Conservation (phyloP, 2,888 invertebrate species). For the Lasioglossum calceatum region DNA sequence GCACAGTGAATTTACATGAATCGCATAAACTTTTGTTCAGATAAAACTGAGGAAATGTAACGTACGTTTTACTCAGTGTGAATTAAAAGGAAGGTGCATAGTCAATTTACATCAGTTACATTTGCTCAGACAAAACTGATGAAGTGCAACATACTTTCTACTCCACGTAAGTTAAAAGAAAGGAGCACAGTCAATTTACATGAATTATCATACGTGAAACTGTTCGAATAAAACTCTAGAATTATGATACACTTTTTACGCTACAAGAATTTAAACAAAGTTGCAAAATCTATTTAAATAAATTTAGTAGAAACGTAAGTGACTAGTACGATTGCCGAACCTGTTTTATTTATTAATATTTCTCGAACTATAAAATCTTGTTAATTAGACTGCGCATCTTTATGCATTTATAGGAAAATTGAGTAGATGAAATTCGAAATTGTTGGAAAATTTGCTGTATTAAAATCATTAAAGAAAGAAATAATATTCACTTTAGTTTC, state of each 20-base stretch:
- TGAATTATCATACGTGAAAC: not conserved
- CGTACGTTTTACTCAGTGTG: not conserved
- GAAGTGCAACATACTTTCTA: not conserved
- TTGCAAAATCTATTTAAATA: not conserved
- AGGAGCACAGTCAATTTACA: not conserved
- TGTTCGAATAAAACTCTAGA: not conserved
- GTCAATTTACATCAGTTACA: not conserved
- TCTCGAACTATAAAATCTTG: not conserved
- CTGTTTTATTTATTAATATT: too few species aligned
- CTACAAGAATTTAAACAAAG: not conserved
- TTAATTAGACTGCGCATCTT: too few species aligned
- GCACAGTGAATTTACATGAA: not conserved
- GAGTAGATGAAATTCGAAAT: too few species aligned
- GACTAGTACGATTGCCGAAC: too few species aligned
- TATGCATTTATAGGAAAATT: too few species aligned
- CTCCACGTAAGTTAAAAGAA: not conserved
- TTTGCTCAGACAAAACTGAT: not conserved
- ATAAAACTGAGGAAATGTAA: not conserved
- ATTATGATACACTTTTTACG: not conserved
- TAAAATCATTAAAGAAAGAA: too few species aligned
- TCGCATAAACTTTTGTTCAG: not conserved
- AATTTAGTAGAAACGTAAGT: too few species aligned
- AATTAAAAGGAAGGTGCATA: not conserved
- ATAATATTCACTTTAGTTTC: too few species aligned
- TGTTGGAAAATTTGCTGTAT: too few species aligned